Evolutionary conservation across 2,113 vertebrate species (phyloP).

Genomic region (Brachionichthys hirsutus): DNA sequence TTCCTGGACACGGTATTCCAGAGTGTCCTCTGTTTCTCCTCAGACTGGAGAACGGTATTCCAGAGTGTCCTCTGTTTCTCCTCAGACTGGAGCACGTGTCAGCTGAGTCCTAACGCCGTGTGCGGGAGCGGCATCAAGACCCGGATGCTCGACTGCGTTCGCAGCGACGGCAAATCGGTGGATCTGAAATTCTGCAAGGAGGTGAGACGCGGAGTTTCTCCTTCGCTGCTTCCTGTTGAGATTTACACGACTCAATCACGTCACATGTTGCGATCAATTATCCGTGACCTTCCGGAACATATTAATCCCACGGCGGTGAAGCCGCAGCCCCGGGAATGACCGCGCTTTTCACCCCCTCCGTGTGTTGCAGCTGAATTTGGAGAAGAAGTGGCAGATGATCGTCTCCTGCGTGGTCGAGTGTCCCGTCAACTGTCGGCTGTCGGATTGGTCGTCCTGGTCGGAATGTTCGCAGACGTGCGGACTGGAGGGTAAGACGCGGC

Average conservation of each 20-base stretch:
- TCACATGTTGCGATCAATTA: constrained; percentile 22
- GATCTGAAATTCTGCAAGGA: constrained; percentile 92
- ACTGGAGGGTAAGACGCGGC: constrained; percentile 81
- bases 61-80: not conserved
- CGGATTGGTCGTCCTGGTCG: constrained; percentile 94
- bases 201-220: constrained; percentile 72
- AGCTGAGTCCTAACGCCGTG: constrained; percentile 91
- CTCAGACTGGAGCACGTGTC: constrained; percentile 97
- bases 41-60: constrained; percentile 99
- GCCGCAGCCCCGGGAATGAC: not conserved
- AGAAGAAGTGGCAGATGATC: constrained; percentile 96
- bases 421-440: constrained; percentile 96
- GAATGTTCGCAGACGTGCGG: constrained; percentile 93
- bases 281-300: not conserved
- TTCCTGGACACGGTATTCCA: too few species aligned
- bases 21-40: constrained; percentile 8
- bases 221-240: not conserved
- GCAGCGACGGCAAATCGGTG: constrained; percentile 94
- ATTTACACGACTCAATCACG: constrained; percentile 10
- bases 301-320: too few species aligned
- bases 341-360: not conserved
- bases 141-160: constrained; percentile 95
- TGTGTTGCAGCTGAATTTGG: constrained; percentile 83
- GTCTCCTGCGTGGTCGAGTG: constrained; percentile 91
- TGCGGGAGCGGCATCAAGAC: constrained; percentile 94